Evolutionary conservation across 2,888 invertebrate genomes (phyloP).

Genomic region (Hypomecis atomaria): DNA sequence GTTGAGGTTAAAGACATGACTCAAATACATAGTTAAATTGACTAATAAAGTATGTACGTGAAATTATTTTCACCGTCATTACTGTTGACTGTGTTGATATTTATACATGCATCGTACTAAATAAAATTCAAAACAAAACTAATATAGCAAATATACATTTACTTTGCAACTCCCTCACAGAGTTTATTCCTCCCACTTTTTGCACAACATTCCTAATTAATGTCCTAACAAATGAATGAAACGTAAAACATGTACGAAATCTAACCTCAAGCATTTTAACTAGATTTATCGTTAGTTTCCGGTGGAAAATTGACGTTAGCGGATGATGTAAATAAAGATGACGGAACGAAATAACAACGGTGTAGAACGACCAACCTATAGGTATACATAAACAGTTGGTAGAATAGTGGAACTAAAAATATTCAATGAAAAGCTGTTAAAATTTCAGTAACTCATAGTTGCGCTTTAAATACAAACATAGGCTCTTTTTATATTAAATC

Average conservation of each 20-base stretch:
- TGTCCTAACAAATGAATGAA: slow-evolving; percentile 35
- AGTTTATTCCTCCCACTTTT: neutral
- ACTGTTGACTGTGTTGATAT: too few species aligned
- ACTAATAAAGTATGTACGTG: too few species aligned
- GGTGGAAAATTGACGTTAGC: slow-evolving; percentile 40
- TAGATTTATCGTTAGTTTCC: slow-evolving; percentile 43
- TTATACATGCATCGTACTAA: too few species aligned
- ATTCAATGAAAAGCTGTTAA: neutral
- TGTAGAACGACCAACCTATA: neutral
- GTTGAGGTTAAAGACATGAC: too few species aligned
- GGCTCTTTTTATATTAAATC: too few species aligned
- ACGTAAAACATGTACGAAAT: slow-evolving; percentile 32
- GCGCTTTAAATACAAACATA: too few species aligned
- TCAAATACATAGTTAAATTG: too few species aligned
- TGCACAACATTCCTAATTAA: neutral
- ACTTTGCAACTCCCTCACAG: neutral
- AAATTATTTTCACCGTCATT: too few species aligned
- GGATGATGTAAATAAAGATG: slow-evolving; percentile 60
- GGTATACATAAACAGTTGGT: neutral
- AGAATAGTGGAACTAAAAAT: neutral
- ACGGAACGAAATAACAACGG: slow-evolving; percentile 42
- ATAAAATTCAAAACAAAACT: too few species aligned
- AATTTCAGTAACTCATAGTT: too few species aligned
- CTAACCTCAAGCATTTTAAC: slow-evolving; percentile 26
- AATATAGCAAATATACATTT: too few species aligned